Conservation (phyloP, 2,113 vertebrate species). For the Martes martes region DNA sequence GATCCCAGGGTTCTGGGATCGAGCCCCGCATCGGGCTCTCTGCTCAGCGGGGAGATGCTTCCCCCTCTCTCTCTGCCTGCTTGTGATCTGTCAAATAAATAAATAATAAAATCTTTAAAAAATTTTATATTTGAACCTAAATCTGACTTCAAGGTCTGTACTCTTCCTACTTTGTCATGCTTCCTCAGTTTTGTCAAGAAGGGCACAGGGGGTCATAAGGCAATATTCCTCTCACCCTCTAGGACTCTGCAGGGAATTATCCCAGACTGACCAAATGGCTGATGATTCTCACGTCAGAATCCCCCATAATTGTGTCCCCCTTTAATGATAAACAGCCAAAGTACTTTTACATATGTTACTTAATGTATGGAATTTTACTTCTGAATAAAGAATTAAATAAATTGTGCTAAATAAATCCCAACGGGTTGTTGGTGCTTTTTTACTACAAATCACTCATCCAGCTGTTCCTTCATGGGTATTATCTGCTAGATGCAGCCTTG, state of each 20-base stretch:
- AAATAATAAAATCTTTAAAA: too few species aligned
- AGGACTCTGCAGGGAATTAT: not conserved
- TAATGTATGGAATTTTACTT: not conserved
- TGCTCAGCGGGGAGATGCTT: too few species aligned
- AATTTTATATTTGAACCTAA: not conserved
- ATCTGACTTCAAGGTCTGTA: not conserved
- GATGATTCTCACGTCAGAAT: not conserved
- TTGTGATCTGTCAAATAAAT: too few species aligned
- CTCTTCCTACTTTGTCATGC: not conserved
- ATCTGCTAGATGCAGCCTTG: constrained; percentile 25
- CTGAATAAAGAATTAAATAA: constrained; percentile 24
- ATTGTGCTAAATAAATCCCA: constrained; percentile 23
- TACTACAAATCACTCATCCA: constrained; percentile 10
- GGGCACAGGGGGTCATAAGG: not conserved
- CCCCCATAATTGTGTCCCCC: not conserved
- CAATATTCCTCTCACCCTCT: not conserved
- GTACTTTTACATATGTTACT: not conserved
- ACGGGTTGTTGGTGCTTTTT: not conserved
- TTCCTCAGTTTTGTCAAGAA: not conserved
- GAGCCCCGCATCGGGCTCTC: too few species aligned
- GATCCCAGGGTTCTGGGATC: too few species aligned
- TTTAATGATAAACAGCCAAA: not conserved
- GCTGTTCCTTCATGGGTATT: constrained; percentile 17
- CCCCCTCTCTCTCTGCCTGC: too few species aligned
- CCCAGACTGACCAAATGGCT: not conserved